phyloP scores from a whole-genome alignment of 2,888 invertebrate genomes.

The Apamea sordens region DNA sequence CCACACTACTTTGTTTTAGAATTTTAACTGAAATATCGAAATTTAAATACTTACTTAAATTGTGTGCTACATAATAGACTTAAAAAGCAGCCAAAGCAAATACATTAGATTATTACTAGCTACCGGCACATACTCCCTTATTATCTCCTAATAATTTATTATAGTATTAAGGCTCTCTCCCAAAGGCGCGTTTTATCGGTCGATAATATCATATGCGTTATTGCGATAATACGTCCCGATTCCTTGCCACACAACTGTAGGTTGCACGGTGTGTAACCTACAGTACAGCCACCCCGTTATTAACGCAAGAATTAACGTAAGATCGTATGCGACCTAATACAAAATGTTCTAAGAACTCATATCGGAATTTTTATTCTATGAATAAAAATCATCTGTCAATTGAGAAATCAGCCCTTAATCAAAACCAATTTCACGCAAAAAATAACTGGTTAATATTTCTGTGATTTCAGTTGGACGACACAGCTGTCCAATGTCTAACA shows the following conservation, averaged over 20 bases:
- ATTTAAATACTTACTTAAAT: not conserved
- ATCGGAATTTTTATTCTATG: too few species aligned
- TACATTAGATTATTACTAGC: not conserved
- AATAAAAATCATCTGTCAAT: too few species aligned
- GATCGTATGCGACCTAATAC: too few species aligned
- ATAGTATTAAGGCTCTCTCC: too few species aligned
- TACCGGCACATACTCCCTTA: not conserved
- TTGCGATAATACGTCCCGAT: too few species aligned
- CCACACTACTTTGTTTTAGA: not conserved
- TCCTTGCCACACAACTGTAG: too few species aligned
- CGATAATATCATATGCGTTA: too few species aligned
- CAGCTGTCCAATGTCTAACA: constrained; percentile 74
- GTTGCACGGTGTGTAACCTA: too few species aligned
- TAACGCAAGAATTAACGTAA: too few species aligned
- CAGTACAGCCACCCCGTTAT: too few species aligned
- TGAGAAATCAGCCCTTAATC: not conserved
- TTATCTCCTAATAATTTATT: not conserved
- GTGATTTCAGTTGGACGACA: constrained; percentile 72
- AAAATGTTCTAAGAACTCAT: too few species aligned
- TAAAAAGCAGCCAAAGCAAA: not conserved
- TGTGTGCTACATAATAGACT: not conserved
- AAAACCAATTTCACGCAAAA: not conserved
- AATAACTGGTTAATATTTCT: not conserved
- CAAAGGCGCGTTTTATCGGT: too few species aligned
- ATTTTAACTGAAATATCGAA: not conserved